phyloP scores from a whole-genome alignment of 2,888 invertebrate species.

The Euplagia quadripunctaria region DNA sequence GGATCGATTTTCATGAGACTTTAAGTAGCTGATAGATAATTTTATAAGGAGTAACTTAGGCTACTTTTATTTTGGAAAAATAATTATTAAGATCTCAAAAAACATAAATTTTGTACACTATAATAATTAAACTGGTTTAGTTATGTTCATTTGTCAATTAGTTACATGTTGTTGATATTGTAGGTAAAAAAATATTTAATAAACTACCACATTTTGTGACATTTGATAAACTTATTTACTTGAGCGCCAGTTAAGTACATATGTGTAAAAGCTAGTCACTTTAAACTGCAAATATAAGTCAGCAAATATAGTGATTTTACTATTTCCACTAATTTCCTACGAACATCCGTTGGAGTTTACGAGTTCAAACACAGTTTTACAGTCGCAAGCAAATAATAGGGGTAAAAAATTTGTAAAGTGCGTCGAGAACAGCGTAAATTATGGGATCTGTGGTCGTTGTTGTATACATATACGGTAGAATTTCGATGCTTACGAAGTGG shows the following conservation, averaged over 20 bases:
- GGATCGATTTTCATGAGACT: too few relatives aligned
- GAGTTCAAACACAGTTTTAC: conserved; percentile 56
- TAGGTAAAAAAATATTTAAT: conserved; percentile 1
- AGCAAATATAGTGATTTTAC: conserved; percentile 41
- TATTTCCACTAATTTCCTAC: conserved; percentile 53
- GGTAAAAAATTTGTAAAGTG: conserved; percentile 47
- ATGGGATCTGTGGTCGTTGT: conserved; percentile 18
- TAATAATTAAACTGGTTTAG: too few relatives aligned
- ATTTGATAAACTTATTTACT: conserved; percentile 30
- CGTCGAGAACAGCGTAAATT: conserved; percentile 37
- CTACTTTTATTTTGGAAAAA: too few relatives aligned
- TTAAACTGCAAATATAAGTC: conserved; percentile 43
- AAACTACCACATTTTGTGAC: neutral
- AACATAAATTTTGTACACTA: too few relatives aligned
- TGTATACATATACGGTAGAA: neutral
- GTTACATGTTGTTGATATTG: conserved; percentile 35
- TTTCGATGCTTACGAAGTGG: conserved; percentile 9
- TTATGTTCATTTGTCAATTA: conserved; percentile 30
- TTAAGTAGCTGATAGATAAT: too few relatives aligned
- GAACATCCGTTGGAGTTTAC: conserved; percentile 59
- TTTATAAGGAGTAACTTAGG: too few relatives aligned
- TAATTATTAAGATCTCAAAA: too few relatives aligned
- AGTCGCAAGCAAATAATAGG: conserved; percentile 61
- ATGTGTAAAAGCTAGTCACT: conserved; percentile 38
- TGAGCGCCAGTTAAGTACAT: conserved; percentile 28